Evolutionary conservation across 2,888 invertebrate genomes (phyloP), one percentile per base, ranked within the genome.

Genomic region (Drosophila buzzatii): DNA sequence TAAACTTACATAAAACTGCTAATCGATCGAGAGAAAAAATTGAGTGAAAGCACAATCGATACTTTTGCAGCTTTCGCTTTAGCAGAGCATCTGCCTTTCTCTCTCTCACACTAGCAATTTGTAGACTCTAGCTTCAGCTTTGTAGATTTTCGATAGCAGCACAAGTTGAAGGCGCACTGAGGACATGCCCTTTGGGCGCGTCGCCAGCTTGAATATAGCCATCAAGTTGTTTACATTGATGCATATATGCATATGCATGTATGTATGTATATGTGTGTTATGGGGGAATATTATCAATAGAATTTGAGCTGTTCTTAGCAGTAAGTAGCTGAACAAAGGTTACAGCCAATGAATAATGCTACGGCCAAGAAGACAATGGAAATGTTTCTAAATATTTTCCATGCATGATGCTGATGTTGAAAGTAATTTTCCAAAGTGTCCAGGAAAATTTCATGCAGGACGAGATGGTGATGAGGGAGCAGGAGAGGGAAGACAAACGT

Each of bases 341-440:
- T 52, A 62, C 61, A 57, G 51, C 56, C 52, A 61, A 74, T 76
- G 75, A 75, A 76, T 79, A 76, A 79, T 79, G 76, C 65, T 20
- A 10, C 41, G 45, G 65, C 72, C 71, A 78, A 76, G 67, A 71
- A 78, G 76, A 76, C 77, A 79, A 66, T 79, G 66, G 70, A 79
- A 77, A 75, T 81, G 81, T 69, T 76, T 76, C 63, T 76, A 70
- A 70, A 78, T 61, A 70, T 79, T 81, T 77, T 70, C 51, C 59
- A 62, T 79, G 65, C 27, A 37, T 35, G 52, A 47, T 42, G 55
- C 35, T 41, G 58, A 44, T 47, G 39, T 68, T 79, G 67, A 79
- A 79, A 79, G 79, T 82, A 79, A 83, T 76, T 81, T 81, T 70
- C 60, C 71, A 70, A 81, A 81, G 84, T 83, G 81, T 83, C 51